Conservation (phyloP, 1,140 invertebrate species). For the Phenacoccus solenopsis region DNA sequence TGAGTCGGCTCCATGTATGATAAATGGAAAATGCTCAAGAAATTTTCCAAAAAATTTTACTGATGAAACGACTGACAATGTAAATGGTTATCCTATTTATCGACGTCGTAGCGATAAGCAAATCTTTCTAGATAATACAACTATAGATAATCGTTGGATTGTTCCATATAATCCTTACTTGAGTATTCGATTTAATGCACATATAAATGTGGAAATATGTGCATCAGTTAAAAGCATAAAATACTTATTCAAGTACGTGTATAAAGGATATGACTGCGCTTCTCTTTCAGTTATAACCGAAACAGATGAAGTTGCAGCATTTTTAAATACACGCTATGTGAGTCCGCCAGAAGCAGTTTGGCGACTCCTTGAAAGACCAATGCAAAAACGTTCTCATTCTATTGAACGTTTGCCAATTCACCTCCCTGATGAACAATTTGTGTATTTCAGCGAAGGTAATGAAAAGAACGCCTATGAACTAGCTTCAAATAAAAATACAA, state of each 20-base stretch:
- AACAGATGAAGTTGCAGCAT: neutral
- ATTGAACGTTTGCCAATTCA: neutral
- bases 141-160: conserved; percentile 32
- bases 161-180: conserved; percentile 33
- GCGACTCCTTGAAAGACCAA: neutral
- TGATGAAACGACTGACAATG: conserved; percentile 29
- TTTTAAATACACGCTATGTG: conserved; percentile 7
- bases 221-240: conserved; percentile 33
- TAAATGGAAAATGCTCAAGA: conserved; percentile 32
- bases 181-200: conserved; percentile 28
- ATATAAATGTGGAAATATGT: conserved; percentile 33
- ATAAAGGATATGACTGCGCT: conserved; percentile 29
- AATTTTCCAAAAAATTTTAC: conserved; percentile 31
- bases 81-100: conserved; percentile 35
- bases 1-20: conserved; percentile 30
- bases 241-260: conserved; percentile 35
- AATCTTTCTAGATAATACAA: too few species aligned
- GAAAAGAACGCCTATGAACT: neutral
- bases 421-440: neutral
- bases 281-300: neutral
- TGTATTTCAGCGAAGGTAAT: neutral
- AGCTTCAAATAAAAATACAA: neutral
- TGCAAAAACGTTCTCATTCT: conserved; percentile 2
- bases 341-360: conserved; percentile 13
- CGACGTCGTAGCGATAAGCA: conserved; percentile 24